phyloP scores from a whole-genome alignment of 2,113 vertebrate genomes.

The Alaudala cheleensis region DNA sequence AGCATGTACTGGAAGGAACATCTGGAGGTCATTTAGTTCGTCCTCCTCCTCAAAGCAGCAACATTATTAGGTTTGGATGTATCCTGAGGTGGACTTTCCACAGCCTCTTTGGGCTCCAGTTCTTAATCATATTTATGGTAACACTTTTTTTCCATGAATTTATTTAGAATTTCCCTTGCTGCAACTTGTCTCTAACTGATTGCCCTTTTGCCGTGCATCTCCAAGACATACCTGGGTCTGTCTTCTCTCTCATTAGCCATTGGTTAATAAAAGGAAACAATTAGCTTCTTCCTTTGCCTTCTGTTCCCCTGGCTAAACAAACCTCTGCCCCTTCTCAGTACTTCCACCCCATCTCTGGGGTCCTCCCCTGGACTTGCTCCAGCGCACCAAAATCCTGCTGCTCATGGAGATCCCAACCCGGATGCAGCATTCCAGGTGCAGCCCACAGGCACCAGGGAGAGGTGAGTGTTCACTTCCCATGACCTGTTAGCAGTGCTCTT shows the following conservation, averaged over 20 bases:
- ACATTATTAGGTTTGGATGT: neutral
- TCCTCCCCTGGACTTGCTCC: neutral
- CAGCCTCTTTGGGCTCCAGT: neutral
- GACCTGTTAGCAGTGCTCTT: neutral
- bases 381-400: accelerated
- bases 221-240: neutral
- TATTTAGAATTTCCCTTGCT: neutral
- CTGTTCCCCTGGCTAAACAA: neutral
- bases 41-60: neutral
- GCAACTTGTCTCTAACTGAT: neutral
- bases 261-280: neutral
- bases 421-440: neutral
- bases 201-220: neutral
- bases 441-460: neutral
- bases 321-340: neutral
- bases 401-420: accelerated
- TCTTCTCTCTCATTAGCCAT: neutral
- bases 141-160: neutral
- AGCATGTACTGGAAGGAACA: neutral
- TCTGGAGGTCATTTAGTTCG: slow-evolving; percentile 20
- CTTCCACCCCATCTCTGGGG: neutral
- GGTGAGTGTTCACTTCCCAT: neutral
- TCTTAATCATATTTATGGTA: neutral
- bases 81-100: neutral
- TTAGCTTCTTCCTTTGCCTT: neutral